These are phyloP conservation scores for Chironomus tentans DNA, from an alignment of 2,888 invertebrate species.

Conservation along the genomic window DNA sequence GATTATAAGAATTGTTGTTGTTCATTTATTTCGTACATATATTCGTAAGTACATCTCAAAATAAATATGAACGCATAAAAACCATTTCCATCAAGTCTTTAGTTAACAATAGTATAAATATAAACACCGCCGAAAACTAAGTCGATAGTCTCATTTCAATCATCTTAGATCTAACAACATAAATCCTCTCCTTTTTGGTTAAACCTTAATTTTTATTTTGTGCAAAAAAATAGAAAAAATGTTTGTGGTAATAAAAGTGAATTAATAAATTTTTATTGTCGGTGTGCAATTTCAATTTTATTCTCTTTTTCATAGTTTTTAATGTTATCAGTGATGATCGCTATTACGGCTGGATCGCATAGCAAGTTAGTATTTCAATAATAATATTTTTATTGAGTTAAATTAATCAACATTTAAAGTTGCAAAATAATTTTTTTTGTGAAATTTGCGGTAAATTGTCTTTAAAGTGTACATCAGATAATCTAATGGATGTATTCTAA, in stretches of 20 bases:
- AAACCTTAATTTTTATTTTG: neutral
- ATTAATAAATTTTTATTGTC: neutral
- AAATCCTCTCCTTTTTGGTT: neutral
- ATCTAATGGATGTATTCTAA: too few species aligned
- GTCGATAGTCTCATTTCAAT: constrained; percentile 13
- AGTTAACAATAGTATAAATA: constrained; percentile 18
- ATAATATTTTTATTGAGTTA: neutral
- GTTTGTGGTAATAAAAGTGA: neutral
- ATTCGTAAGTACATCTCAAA: neutral
- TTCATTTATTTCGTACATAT: neutral
- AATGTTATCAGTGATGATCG: neutral
- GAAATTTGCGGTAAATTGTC: neutral
- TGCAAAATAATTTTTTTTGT: neutral
- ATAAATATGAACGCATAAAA: neutral
- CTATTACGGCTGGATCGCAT: neutral
- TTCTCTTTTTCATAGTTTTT: neutral
- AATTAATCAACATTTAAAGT: neutral
- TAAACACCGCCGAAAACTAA: constrained; percentile 1
- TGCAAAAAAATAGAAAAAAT: neutral
- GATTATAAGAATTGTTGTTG: neutral
- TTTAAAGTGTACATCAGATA: too few species aligned
- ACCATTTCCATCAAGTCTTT: neutral
- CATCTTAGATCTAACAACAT: neutral
- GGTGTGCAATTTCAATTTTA: neutral
- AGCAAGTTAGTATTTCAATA: neutral